Evolutionary conservation across 1,140 invertebrate genomes (phyloP).

Genomic region (Harlomillsia oculata): DNA sequence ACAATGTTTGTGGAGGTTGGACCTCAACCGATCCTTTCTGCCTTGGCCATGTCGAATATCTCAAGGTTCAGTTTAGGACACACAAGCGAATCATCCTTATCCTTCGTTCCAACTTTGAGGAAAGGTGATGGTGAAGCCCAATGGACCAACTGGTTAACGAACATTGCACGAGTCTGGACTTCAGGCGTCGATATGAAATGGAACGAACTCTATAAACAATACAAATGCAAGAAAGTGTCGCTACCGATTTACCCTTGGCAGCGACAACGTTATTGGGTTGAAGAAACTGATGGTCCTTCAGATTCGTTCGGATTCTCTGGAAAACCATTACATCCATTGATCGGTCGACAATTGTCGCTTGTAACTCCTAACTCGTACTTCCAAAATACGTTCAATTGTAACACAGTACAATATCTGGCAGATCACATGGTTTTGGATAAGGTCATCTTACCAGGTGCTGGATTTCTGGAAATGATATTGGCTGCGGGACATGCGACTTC

Average conservation of each 20-base stretch:
- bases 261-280: conserved; percentile 14
- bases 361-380: background rate
- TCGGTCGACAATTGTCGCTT: conserved; percentile 7
- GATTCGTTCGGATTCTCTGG: background rate
- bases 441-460: conserved; percentile 14
- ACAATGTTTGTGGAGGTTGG: conserved; percentile 16
- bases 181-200: conserved; percentile 14
- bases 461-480: conserved; percentile 13
- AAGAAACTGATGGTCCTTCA: background rate
- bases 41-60: conserved; percentile 2
- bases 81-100: too few relatives aligned
- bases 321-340: conserved; percentile 14
- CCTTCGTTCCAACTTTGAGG: conserved; percentile 18
- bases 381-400: conserved; percentile 1
- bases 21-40: conserved; percentile 17
- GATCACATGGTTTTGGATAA: conserved; percentile 21
- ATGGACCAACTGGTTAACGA: conserved; percentile 12
- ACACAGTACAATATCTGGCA: conserved; percentile 8
- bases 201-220: background rate
- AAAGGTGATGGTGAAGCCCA: conserved; percentile 11
- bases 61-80: background rate
- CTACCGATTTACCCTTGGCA: conserved; percentile 23
- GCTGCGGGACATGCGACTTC: background rate
- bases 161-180: conserved; percentile 11
- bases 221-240: background rate